Base-by-base conservation (phyloP, 2,797 vertebrate species). In the Xenops minutus region DNA sequence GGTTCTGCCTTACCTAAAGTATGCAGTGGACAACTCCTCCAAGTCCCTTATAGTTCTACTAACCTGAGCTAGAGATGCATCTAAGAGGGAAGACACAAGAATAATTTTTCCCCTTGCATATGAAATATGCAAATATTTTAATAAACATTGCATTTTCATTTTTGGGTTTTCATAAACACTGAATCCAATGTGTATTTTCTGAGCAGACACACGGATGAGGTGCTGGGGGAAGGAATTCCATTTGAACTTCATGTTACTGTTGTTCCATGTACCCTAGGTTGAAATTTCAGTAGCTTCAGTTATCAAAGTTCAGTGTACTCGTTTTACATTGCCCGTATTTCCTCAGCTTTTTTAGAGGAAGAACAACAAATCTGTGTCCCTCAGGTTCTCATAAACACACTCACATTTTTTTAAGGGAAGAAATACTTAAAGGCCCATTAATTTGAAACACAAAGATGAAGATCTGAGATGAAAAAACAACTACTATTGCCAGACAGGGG, bases 241-340 rank as follows among this genome's bases (percentile, higher is more conserved):
- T 43, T 51, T 79, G 48, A 41, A 63, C 24, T 81, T 86, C 44
- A 59, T 34, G 59, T 43, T 88, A 41, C 26, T 37, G 11, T 27
- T 80, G 36, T 41, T 78, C 63, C 5, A 23, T 14, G 24, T 54
- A 73, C 12, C 22, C 61, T 30, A 52, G 12, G 29, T 3, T 78
- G 26, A 86, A 72, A 81, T 81, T 86, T 81, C 68, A 90, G 58
- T 24, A 91, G 73, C 36, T 49, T 69, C 34, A 48, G 71, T 68
- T 79, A 73, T 36, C 22, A 12, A 75, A 88, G 79, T 48, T 75
- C 52, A 83, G 4, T 24, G 29, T 29, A 62, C 21, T 76, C 36
- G 23, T 1, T 46, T 18, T 29, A 29, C 1, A 2, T 41, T 0
- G 0, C 19, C 23, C 20, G 10, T 10, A 66, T 64, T 79, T 32